Evolutionary conservation across 2,797 vertebrate genomes (phyloP).

Genomic region (Pangasius macronema): DNA sequence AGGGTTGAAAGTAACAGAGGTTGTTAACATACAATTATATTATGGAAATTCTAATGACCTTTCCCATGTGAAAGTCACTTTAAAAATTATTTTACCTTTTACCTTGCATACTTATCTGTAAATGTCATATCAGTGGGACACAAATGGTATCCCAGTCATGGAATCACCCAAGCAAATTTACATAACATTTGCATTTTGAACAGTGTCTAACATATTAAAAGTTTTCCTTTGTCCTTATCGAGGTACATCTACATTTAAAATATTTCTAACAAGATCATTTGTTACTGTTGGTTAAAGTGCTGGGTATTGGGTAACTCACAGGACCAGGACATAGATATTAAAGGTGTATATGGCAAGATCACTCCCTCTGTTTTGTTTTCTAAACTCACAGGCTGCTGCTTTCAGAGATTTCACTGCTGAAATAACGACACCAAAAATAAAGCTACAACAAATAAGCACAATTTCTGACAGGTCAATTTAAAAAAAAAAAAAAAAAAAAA

Average conservation of each 20-base stretch:
- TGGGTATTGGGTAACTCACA: neutral
- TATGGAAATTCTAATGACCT: neutral
- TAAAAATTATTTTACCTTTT: neutral
- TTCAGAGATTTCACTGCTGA: neutral
- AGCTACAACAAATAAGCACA: neutral
- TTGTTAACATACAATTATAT: neutral
- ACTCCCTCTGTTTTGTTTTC: neutral
- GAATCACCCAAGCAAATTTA: neutral
- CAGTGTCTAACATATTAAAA: neutral
- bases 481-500: neutral
- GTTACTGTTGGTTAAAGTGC: neutral
- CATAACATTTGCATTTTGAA: neutral
- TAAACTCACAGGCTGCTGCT: neutral
- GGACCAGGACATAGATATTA: neutral
- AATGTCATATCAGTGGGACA: neutral
- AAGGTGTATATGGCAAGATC: neutral
- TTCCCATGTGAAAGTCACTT: neutral
- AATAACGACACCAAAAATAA: neutral
- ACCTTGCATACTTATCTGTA: neutral
- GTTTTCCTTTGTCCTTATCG: neutral
- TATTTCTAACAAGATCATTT: constrained; percentile 2
- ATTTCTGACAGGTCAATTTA: neutral
- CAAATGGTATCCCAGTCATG: neutral
- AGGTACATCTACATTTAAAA: neutral
- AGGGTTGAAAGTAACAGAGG: constrained; percentile 1